Evolutionary conservation across 2,888 invertebrate genomes (phyloP), one percentile per base, ranked within the genome.

Genomic region (Temnothorax ravouxi): DNA sequence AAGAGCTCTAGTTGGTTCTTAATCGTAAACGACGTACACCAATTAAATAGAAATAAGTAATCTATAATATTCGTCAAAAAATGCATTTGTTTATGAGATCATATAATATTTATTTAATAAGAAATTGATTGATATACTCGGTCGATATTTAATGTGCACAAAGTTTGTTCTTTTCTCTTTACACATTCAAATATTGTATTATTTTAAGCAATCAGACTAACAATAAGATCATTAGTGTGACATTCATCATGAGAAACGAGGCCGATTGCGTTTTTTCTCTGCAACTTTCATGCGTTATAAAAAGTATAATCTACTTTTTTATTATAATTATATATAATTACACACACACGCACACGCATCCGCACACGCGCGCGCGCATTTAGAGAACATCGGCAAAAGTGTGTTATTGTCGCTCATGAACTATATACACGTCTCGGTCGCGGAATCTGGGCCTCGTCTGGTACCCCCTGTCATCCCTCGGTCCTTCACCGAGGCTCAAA

Each of bases 381-480:
- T 52, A 18, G 15, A 41, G 9, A 62, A 38, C 52, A 76, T 13
- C 38, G 18, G 8, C 11, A 52, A 9, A 52, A 67, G 38, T 38
- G 34, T n/a, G 25, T 64, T 59, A 21, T 64, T 64, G 50, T 21
- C 64, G 38, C 50, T 18, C 44, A 29, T 29, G 50, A 74, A 47
- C 38, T 66, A 50, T 50, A 67, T 29, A 67, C 41, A 29, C n/a
- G 54, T 66, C 54, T 77, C 69, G 61, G 29, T 77, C 54, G 54
- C 29, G 67, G 54, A 77, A 77, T 69, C 69, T 71, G 54, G 44
- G 25, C 25, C 71, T 29, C 29, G 41, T 77, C 77, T 41, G 54
- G 29, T 29, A 41, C 25, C 72, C 56, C 21, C 34, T 74, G 71
- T 62, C 66, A 6, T 75, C 64, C 61, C 64, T 44, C 34, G 64